phyloP scores from a whole-genome alignment of 2,888 invertebrate genomes.

The Cephus runcator region DNA sequence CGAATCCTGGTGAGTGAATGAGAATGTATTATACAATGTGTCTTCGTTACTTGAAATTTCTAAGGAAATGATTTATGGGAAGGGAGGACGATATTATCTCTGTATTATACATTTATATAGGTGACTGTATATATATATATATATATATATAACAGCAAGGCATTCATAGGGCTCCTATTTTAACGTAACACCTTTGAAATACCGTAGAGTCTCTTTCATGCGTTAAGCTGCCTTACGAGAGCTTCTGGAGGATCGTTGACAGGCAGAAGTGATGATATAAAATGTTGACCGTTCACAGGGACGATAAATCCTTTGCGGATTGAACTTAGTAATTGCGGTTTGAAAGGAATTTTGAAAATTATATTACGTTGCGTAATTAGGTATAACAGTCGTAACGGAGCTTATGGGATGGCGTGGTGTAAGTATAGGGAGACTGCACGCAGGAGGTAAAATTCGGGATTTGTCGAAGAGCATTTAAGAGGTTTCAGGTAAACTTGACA shows the following conservation, averaged over 20 bases:
- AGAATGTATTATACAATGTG: background rate
- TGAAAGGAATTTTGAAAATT: background rate
- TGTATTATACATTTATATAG: background rate
- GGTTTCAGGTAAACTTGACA: background rate
- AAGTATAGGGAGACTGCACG: too few relatives aligned
- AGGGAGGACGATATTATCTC: conserved; percentile 26
- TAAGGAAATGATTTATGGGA: conserved; percentile 54
- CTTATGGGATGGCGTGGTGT: background rate
- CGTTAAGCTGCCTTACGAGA: background rate
- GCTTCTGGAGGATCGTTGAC: background rate
- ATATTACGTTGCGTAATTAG: background rate
- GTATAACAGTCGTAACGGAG: background rate
- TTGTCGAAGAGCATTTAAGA: background rate
- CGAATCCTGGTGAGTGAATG: background rate
- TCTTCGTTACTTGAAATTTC: conserved; percentile 47
- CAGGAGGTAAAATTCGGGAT: background rate
- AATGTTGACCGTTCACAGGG: background rate
- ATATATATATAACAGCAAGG: too few relatives aligned
- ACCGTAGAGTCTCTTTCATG: background rate
- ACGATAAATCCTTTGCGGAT: background rate
- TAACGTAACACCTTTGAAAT: background rate
- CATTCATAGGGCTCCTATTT: background rate
- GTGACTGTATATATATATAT: background rate
- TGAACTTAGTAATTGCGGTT: background rate
- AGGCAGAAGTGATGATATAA: background rate